Base-by-base conservation (phyloP, 2,797 vertebrate genomes). In the Myotis myotis region DNA sequence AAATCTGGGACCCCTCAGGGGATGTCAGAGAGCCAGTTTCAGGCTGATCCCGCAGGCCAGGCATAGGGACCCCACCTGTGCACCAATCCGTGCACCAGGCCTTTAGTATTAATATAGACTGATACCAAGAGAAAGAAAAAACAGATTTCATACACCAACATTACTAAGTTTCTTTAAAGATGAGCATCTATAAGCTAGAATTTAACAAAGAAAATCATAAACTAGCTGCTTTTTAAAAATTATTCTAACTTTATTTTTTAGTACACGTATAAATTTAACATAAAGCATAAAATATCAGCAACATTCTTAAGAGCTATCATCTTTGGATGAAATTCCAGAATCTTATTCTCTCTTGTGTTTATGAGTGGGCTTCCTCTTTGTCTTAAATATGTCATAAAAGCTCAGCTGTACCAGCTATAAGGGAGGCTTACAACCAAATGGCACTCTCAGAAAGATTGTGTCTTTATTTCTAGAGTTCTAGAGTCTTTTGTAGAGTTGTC, bases 161-260 rank as follows among this genome's bases (percentile, higher is more conserved):
- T 47, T 71, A 8, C 57, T 72, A 36, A 53, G 49, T 72, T 23
- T 90, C 51, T 71, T 23, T 55, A 75, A 71, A 70, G 49, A 36
- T 9, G 83, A 49, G 60, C 8, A 81, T 75, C 55, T 75, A 11
- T 68, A 89, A 94, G 20, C 22, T 95, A 55, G 36, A 93, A 53
- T 86, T 93, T 68, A 84, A 72, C 23, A 10, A 70, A 47, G 16
- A 13, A 60, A 68, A 47, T 75, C 22, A 89, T 28, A 80, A 82
- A 93, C 84, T 75, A 41, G 9, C 19, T 78, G 38, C n/a, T 36
- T 94, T 89, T 91, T 8, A 84, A 94, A 62, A 83, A 81, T 23
- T 57, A 30, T 23, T 70, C 20, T 95, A 87, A 75, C 6, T 91
- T 62, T 30, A 70, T 41, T 79, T 94, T 89, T 88, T 30, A 87